Base-by-base conservation (phyloP, 2,113 vertebrate species). In the Nibea coibor region DNA sequence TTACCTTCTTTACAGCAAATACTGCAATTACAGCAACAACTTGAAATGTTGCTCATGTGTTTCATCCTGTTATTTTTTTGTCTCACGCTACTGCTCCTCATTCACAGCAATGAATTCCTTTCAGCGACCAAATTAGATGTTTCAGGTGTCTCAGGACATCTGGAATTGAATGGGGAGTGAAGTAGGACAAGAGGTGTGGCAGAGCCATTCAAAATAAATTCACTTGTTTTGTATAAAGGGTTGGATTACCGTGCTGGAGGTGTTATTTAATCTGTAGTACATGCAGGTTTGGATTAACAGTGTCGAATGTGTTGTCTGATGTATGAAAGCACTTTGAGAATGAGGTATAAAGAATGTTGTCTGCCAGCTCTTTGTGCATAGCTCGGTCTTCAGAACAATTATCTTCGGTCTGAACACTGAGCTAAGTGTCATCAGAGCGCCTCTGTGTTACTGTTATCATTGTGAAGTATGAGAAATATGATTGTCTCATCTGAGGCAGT, bases 1-100 rank as follows among this genome's bases (percentile, higher is more conserved):
- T 77, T 39, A 63, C 48, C 4, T 20, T 50, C 61, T 69, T 43
- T 5, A 69, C 11, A 43, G 31, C n/a, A 17, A 68, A 65, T 5
- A 24, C 59, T 63, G 19, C 50, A 59, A 20, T 76, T 54, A 12
- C 39, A 39, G 57, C n/a, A 24, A 28, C 14, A n/a, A 5, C 12
- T 47, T 20, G 16, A 48, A 9, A 12, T 45, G 59, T 62, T 61
- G 42, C 43, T 64, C 51, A 26, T 22, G 16, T 2, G 0, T 26
- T 35, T 59, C 12, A 65, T 54, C 51, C 62, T 47, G 17, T 58
- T 16, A 15, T 1, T 82, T 15, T 82, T 81, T 67, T 61, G 42
- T 45, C 47, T 61, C 22, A 54, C 42, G 15, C 4, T 50, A 11
- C 15, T 8, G 3, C 31, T 53, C 70, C 19, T 47, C n/a, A 47